Evolutionary conservation across 2,113 vertebrate genomes (phyloP).

Genomic region (Hepsetus odoe): DNA sequence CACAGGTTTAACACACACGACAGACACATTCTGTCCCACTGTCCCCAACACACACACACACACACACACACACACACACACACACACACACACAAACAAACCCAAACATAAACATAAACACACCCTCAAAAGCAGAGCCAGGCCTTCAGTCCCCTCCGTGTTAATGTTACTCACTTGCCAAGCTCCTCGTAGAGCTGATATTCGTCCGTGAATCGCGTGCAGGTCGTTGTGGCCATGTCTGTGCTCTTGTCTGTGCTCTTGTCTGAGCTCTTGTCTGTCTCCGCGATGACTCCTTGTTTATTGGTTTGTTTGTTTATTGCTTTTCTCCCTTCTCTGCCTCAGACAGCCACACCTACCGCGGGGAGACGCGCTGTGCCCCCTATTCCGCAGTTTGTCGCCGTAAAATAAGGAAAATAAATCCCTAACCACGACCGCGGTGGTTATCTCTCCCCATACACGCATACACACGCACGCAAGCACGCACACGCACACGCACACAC

Average conservation of each 20-base stretch:
- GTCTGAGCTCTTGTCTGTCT: background rate
- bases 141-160: background rate
- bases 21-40: no score
- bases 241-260: conserved; percentile 47
- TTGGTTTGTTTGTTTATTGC: background rate
- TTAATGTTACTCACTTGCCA: conserved; percentile 85
- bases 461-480: no score
- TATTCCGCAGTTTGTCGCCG: conserved; percentile 9
- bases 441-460: background rate
- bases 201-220: conserved; percentile 93
- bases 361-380: conserved; percentile 15
- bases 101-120: background rate
- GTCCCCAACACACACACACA: no score
- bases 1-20: no score
- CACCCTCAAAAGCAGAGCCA: background rate
- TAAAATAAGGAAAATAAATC: background rate
- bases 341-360: conserved; percentile 18
- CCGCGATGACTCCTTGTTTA: background rate
- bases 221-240: conserved; percentile 92
- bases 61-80: no score
- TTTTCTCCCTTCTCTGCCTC: background rate
- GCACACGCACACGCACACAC: background rate
- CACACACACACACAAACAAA: no score
- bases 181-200: conserved; percentile 96
- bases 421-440: background rate